These are phyloP conservation scores for Cyclophora albipunctata DNA, from an alignment of 2,888 invertebrate species.

Conservation along the genomic window DNA sequence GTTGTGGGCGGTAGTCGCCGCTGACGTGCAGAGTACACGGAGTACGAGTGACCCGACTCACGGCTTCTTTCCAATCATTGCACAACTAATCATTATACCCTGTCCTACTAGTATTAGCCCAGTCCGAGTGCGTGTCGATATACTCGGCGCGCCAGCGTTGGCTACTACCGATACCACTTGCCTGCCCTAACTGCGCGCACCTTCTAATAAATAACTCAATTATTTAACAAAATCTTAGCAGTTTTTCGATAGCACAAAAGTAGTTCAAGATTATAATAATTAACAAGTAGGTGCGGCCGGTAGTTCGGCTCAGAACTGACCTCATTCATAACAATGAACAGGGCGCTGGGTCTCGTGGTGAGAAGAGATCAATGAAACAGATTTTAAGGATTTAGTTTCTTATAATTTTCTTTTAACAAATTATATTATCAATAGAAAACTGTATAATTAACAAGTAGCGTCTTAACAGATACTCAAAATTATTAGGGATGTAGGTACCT, in stretches of 20 bases:
- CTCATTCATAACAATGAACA: conserved; percentile 14
- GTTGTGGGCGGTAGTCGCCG: conserved; percentile 29
- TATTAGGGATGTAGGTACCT: conserved; percentile 69
- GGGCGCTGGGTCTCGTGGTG: conserved; percentile 1
- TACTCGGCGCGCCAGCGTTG: no score
- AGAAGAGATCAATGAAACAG: conserved; percentile 41
- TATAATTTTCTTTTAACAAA: conserved; percentile 77
- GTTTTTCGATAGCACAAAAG: conserved; percentile 40
- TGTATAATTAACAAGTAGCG: conserved; percentile 76
- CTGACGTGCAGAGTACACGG: conserved; percentile 24
- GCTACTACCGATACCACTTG: no score
- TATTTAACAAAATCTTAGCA: conserved; percentile 12
- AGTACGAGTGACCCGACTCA: background rate
- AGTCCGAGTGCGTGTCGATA: background rate
- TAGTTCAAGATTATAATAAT: conserved; percentile 67
- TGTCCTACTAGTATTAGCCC: no score
- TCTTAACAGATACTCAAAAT: conserved; percentile 74
- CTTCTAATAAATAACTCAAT: no score
- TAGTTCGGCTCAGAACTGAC: conserved; percentile 3
- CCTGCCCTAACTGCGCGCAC: no score
- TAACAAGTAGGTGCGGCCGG: conserved; percentile 37
- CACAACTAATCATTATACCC: conserved; percentile 23
- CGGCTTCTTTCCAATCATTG: conserved; percentile 22
- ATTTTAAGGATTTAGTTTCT: conserved; percentile 72
- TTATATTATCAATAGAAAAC: conserved; percentile 77